Percentiles rank a stretch among this genome's conserved stretches.
Evolutionary conservation across 1,140 invertebrate species (phyloP).

Genomic region (Vollenhovia emeryi): DNA sequence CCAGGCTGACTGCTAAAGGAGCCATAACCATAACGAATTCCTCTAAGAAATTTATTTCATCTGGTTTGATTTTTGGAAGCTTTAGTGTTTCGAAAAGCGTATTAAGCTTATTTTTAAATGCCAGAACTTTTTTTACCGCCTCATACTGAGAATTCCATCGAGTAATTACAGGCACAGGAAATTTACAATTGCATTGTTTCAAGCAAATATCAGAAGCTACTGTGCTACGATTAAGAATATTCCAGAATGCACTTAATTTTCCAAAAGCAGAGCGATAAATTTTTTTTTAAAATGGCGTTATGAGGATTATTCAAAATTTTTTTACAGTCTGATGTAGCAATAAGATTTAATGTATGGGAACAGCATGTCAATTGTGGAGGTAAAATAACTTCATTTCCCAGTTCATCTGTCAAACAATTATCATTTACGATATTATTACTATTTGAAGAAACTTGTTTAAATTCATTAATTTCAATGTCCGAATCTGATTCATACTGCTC

Average conservation of each 20-base stretch:
- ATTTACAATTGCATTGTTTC: conserved; percentile 7
- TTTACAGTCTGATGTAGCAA: neutral
- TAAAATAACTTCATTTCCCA: neutral
- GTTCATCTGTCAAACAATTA: neutral
- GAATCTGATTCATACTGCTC: conserved; percentile 10
- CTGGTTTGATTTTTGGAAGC: neutral
- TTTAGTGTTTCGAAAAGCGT: neutral
- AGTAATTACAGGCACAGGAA: neutral
- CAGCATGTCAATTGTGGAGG: neutral
- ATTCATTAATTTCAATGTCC: neutral
- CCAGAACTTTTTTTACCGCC: neutral
- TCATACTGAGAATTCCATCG: neutral
- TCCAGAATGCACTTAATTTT: neutral
- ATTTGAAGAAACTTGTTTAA: neutral
- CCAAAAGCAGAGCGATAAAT: neutral
- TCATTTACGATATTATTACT: neutral
- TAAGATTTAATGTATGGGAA: neutral
- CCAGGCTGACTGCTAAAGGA: neutral
- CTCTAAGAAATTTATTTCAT: conserved; percentile 16
- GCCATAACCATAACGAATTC: conserved; percentile 2
- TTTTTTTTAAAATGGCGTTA: neutral
- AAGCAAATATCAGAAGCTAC: neutral
- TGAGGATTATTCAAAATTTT: neutral
- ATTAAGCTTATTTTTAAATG: neutral
- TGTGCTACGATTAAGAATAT: neutral